Base-by-base conservation (phyloP, 2,797 vertebrate genomes). In the Buceros bicornis region DNA sequence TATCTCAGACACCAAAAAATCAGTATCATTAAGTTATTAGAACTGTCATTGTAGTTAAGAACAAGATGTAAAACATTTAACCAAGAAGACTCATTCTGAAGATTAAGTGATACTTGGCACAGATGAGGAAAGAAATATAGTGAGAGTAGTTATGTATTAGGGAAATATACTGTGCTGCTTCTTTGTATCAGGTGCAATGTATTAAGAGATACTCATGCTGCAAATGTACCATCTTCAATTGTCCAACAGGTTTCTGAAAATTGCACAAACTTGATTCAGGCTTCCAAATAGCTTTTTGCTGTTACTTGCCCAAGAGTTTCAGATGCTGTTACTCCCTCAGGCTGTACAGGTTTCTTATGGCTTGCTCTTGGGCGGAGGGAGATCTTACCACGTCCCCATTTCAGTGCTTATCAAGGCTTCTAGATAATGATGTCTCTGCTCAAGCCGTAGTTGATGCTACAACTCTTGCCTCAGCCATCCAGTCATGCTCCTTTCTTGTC, bases 311-410 rank as follows among this genome's bases (percentile, higher is more conserved):
- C 98, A 19, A 99, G 84, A 1, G 97, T 97, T 91, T 98, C 98
- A 71, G 95, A 97, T 0, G 98, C 98, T 16, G 97, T 97, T 70
- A 98, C 98, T 2, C 97, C 98, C 26, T 31, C 90, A 3, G 98
- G 65, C 98, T 98, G 9, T 95, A 87, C 51, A 99, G 97, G 89
- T 98, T 98, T 79, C 98, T 99, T 88, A 99, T 26, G 2, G 98
- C 98, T 98, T 98, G 99, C 78, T 99, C 98, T 37, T 84, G 98
- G 6, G 98, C 99, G 10, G 98, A 98, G 29, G 98, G 98, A 7
- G 97, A 98, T 42, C 99, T 92, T 73, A 99, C 98, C 2, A 98
- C 97, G 37, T 96, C 98, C 45, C 96, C 95, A 14, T 17, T 95
- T 5, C 11, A 58, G 31, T 10, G 20, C 98, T 98, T 77, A 99